A percentile compares a stretch with the other conserved stretches of the same genome.
Conservation (phyloP, 1,140 invertebrate genomes). For the Penaeus japonicus region DNA sequence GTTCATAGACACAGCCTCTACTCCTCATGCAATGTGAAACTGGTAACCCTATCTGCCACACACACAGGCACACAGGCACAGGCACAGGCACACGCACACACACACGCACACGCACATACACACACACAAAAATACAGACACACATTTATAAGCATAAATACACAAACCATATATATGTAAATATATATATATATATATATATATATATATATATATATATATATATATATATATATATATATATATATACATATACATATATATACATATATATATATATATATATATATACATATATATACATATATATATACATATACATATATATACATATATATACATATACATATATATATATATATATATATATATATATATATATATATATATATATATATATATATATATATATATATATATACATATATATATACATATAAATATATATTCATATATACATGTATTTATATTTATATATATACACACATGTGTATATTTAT, state of each 20-base stretch:
- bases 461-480: too few species aligned
- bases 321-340: not conserved
- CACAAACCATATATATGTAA: not conserved
- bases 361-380: conserved; percentile 7
- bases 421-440: too few species aligned
- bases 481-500: too few species aligned
- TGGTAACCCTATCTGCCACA: too few species aligned
- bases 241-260: conserved; percentile 4
- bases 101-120: not conserved
- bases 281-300: not conserved
- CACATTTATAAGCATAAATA: too few species aligned
- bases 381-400: too few species aligned
- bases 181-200: not conserved
- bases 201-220: not conserved
- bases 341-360: not conserved
- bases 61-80: not conserved
- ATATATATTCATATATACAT: too few species aligned
- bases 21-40: too few species aligned
- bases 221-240: conserved; percentile 7
- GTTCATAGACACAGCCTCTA: too few species aligned
- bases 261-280: not conserved
- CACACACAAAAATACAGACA: not conserved
- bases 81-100: not conserved
- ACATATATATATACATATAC: not conserved
- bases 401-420: too few species aligned